A percentile compares a stretch with the other conserved stretches of the same genome.
phyloP scores from a whole-genome alignment of 2,888 invertebrate genomes.

The Caenorhabditis imperialis region DNA sequence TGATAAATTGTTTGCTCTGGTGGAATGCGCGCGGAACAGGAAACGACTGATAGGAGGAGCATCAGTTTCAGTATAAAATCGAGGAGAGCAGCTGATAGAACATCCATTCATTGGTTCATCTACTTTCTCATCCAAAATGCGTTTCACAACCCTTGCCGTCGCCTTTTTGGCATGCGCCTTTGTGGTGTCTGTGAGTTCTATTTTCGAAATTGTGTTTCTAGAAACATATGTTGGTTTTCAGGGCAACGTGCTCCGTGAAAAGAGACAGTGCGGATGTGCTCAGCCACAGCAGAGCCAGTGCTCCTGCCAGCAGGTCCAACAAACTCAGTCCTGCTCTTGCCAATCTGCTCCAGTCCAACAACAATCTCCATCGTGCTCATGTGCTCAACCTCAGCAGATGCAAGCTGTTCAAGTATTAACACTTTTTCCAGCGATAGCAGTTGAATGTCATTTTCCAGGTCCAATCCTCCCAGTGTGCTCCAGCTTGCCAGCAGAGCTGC shows the following conservation, averaged over 20 bases:
- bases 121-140: constrained; percentile 28
- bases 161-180: constrained; percentile 41
- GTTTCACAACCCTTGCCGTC: constrained; percentile 27
- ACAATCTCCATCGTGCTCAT: constrained; percentile 45
- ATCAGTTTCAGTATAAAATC: constrained; percentile 15
- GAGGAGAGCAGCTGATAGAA: background rate
- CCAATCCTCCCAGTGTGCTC: constrained; percentile 27
- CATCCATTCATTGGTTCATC: constrained; percentile 42
- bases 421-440: background rate
- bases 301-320: constrained; percentile 55
- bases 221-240: background rate
- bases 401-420: constrained; percentile 35
- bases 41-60: background rate
- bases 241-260: no score
- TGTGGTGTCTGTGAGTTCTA: constrained; percentile 40
- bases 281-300: no score
- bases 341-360: constrained; percentile 53
- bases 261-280: no score
- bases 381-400: constrained; percentile 46
- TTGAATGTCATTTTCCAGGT: constrained; percentile 5
- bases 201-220: background rate
- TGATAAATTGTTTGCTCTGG: constrained; percentile 37
- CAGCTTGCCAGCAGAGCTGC: constrained; percentile 50
- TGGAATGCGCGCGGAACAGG: constrained; percentile 8
- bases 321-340: constrained; percentile 50